Evolutionary conservation across 1,140 invertebrate species (phyloP), one percentile per base, ranked within the genome.

Genomic region (Brachionus rubens): DNA sequence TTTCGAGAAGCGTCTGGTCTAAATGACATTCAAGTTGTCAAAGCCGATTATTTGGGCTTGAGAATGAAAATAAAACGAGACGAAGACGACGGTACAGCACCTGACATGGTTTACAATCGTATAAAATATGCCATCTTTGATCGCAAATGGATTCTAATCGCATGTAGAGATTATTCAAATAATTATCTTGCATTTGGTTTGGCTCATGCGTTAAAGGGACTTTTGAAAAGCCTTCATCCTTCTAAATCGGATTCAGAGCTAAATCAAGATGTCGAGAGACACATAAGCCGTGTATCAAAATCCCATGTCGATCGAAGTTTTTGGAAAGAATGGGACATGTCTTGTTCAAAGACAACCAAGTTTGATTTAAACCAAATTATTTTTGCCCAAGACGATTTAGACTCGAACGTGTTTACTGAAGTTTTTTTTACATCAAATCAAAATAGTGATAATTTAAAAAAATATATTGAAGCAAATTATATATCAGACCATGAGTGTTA

Each of bases 91-190:
- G 3, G 43, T 14, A 36, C 9, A 36, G 33, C 33, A 36, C 10
- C 59, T 4, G 12, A 4, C 3, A 43, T 24, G 12, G 40, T 24
- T 21, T 21, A 21, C 7, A 65, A 65, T 43, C 19, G 10, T 41
- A 46, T 65, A 16, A 41, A 26, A 41, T 65, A 41, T 65, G 59
- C 59, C 24, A 46, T 65, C 3, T 65, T 65, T n/a, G 43, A 65
- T 24, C 41, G 26, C 41, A 19, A 65, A 65, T 65, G 59, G 59
- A n/a, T 65, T 26, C 43, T 43, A 4, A 43, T 65, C 12, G 19
- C 36, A 2, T 65, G 19, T 43, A 65, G 26, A 24, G 40, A 65
- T 19, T 65, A 43, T 21, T 24, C 21, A 4, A 28, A 24, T 28
- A 6, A 16, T 21, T 24, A 43, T 65, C 43, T 65, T 19, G 33